Evolutionary conservation across 1,140 invertebrate species (phyloP), one percentile per base, ranked within the genome.

Genomic region (Lasaia peninsularis): DNA sequence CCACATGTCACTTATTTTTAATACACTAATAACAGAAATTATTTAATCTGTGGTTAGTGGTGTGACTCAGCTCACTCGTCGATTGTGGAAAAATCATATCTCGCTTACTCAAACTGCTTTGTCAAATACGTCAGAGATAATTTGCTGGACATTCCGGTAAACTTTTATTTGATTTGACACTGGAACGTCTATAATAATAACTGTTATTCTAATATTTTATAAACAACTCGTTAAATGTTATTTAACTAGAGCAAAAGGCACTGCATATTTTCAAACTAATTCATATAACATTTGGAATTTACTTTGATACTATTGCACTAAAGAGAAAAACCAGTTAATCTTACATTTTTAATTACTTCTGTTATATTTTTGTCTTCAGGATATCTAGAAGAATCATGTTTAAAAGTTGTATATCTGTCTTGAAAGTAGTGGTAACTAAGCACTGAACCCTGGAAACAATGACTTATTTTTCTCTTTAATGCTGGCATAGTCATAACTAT

Each of bases 221-320:
- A 28, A 28, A 28, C 24, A 28, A 28, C 16, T 44, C 18, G 37
- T 16, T 44, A 37, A 44, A 18, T 18, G 10, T 44, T 44, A 73
- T 73, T 79, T 44, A 44, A 20, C 37, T 44, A 44, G 73, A 85
- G 78, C 80, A 78, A 78, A 81, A 83, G 80, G 80, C 82, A 83
- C 82, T 80, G 76, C 78, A 78, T 75, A 80, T 71, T 76, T 71
- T 73, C 28, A 10, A 40, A 40, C 16, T 65, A 56, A 48, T 62
- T 28, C 44, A 32, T 21, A 21, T 40, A 12, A 69, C 71, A 76
- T 75, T 75, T 73, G 65, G 62, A 73, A 69, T 65, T 66, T 57
- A 71, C 56, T 67, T 70, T 74, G 48, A 16, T 10, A 56, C 9
- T 44, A 56, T 18, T 7, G 1, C 3, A 8, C 11, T 16, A 34